Percentiles rank a stretch among this genome's conserved stretches.
phyloP scores from a whole-genome alignment of 2,113 vertebrate species.

The Passer montanus region DNA sequence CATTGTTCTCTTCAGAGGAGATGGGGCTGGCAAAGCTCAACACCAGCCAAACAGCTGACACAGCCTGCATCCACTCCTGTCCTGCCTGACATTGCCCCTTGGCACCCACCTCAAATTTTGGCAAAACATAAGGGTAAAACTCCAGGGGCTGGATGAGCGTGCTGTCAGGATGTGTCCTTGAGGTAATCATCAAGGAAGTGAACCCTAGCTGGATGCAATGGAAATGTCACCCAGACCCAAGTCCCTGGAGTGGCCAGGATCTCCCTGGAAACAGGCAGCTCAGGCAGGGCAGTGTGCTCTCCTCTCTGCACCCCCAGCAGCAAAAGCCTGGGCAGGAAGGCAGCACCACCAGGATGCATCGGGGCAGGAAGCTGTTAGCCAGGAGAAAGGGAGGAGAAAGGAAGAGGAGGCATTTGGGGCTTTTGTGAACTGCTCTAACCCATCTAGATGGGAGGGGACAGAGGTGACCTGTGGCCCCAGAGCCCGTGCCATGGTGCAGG shows the following conservation, averaged over 20 bases:
- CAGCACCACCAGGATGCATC: neutral
- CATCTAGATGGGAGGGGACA: neutral
- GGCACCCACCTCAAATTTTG: neutral
- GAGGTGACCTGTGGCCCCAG: neutral
- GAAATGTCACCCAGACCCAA: neutral
- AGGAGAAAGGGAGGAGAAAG: neutral
- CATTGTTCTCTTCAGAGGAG: neutral
- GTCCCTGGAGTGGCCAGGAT: neutral
- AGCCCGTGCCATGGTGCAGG: neutral
- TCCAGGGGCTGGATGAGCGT: fast-evolving
- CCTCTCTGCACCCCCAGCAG: neutral
- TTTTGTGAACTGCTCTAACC: neutral
- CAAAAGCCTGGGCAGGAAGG: neutral
- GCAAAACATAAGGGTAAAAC: neutral
- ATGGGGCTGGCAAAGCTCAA: neutral
- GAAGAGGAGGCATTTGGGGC: constrained; percentile 1
- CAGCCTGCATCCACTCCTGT: neutral
- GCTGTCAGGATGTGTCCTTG: neutral
- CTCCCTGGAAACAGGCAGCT: neutral
- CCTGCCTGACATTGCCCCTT: fast-evolving
- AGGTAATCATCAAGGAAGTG: neutral
- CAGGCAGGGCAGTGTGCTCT: neutral
- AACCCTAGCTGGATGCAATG: neutral
- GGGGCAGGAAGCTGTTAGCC: neutral
- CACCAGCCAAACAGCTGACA: neutral